phyloP scores from a whole-genome alignment of 1,140 invertebrate species.

The Thaumetopoea pityocampa region DNA sequence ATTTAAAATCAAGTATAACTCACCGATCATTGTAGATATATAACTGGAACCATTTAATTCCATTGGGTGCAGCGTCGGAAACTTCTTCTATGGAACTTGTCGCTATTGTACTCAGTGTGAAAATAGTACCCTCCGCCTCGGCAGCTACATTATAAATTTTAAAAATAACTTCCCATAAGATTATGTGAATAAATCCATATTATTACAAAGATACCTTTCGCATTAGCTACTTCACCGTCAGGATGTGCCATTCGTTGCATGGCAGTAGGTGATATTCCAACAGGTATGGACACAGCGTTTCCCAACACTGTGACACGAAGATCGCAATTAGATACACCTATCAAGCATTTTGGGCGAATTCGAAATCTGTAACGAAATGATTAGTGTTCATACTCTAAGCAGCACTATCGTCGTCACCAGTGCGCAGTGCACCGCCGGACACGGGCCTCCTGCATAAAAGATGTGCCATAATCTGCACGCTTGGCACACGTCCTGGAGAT shows the following conservation, averaged over 20 bases:
- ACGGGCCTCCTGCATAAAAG: too few species aligned
- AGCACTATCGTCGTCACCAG: too few species aligned
- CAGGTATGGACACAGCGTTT: slow-evolving; percentile 83
- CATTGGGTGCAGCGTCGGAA: slow-evolving; percentile 83
- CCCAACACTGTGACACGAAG: slow-evolving; percentile 82
- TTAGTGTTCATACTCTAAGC: too few species aligned
- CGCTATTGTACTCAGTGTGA: slow-evolving; percentile 90
- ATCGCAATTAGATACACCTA: slow-evolving; percentile 83
- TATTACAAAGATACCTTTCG: too few species aligned
- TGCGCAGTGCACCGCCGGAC: too few species aligned
- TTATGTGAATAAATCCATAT: background rate
- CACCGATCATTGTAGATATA: slow-evolving; percentile 91
- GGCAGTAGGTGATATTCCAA: slow-evolving; percentile 93
- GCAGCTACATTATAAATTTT: slow-evolving; percentile 84
- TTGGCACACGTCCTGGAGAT: too few species aligned
- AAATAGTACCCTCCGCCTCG: slow-evolving; percentile 83
- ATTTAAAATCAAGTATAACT: slow-evolving; percentile 12
- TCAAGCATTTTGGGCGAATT: slow-evolving; percentile 87
- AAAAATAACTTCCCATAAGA: too few species aligned
- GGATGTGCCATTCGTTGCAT: slow-evolving; percentile 96
- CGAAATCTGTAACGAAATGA: slow-evolving; percentile 78
- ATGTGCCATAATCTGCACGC: too few species aligned
- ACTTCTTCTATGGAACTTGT: slow-evolving; percentile 94
- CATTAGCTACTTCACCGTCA: slow-evolving; percentile 92
- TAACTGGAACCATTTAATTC: slow-evolving; percentile 92